Percentiles rank a stretch among this genome's conserved stretches.
phyloP scores from a whole-genome alignment of 2,113 vertebrate genomes.

The Mustela nigripes region DNA sequence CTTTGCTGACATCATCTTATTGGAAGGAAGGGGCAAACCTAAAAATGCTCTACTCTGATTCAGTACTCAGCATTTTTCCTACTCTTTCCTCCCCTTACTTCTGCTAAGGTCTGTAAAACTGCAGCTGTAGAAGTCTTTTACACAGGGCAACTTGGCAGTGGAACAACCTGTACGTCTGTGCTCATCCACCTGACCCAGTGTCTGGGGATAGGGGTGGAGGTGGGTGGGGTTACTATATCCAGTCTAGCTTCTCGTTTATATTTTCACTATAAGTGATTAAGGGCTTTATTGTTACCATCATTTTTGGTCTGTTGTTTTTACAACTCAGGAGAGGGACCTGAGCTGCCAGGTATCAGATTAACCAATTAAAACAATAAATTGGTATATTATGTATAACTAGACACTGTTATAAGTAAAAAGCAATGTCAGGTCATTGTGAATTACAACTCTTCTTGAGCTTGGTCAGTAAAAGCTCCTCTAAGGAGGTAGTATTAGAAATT shows the following conservation, averaged over 20 bases:
- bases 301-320: neutral
- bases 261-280: neutral
- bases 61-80: neutral
- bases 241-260: neutral
- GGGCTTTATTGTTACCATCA: neutral
- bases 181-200: neutral
- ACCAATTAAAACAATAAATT: neutral
- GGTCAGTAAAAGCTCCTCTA: neutral
- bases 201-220: accelerated
- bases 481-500: neutral
- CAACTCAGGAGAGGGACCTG: neutral
- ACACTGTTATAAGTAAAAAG: neutral
- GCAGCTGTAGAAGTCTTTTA: neutral
- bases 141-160: neutral
- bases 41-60: neutral
- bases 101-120: neutral
- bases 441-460: neutral
- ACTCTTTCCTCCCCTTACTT: no score
- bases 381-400: neutral
- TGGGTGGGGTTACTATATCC: neutral
- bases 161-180: neutral
- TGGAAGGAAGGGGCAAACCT: neutral
- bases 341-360: neutral
- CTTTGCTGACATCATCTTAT: neutral
- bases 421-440: neutral